Conservation (phyloP, 2,888 invertebrate species). For the Napeogenes sylphis region DNA sequence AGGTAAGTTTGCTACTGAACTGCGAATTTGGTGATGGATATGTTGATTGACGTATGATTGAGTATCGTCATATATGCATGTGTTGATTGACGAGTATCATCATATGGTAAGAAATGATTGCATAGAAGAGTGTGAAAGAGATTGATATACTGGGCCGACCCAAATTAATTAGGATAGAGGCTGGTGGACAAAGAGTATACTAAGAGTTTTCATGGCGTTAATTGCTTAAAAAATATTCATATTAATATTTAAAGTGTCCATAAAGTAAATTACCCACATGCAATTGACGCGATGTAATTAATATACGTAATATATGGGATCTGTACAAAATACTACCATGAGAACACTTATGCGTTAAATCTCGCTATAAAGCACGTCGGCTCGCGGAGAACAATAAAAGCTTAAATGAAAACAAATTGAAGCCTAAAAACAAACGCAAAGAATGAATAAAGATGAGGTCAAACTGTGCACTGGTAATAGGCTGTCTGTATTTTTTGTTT, state of each 20-base stretch:
- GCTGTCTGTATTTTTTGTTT: too few species aligned
- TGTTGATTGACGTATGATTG: too few species aligned
- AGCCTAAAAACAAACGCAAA: conserved; percentile 49
- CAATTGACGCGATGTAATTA: not conserved
- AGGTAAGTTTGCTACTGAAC: too few species aligned
- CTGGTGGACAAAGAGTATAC: too few species aligned
- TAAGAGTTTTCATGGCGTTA: not conserved
- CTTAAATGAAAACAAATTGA: conserved; percentile 72
- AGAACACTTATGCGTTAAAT: conserved; percentile 31
- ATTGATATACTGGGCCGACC: too few species aligned
- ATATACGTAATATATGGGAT: not conserved
- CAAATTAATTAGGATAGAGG: too few species aligned
- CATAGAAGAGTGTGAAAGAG: too few species aligned
- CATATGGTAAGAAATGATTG: too few species aligned
- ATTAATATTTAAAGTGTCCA: not conserved
- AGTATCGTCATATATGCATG: too few species aligned
- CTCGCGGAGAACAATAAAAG: conserved; percentile 46
- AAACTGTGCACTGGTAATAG: conserved; percentile 12
- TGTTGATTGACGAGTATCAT: too few species aligned
- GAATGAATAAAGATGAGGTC: conserved; percentile 33
- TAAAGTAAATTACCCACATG: not conserved
- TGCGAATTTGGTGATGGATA: too few species aligned
- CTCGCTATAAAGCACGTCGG: conserved; percentile 44
- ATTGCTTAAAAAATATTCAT: not conserved
- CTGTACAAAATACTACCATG: conserved; percentile 16